These are phyloP conservation scores for Idris sp. DNA, from an alignment of 1,140 invertebrate species.

Conservation along the genomic window DNA sequence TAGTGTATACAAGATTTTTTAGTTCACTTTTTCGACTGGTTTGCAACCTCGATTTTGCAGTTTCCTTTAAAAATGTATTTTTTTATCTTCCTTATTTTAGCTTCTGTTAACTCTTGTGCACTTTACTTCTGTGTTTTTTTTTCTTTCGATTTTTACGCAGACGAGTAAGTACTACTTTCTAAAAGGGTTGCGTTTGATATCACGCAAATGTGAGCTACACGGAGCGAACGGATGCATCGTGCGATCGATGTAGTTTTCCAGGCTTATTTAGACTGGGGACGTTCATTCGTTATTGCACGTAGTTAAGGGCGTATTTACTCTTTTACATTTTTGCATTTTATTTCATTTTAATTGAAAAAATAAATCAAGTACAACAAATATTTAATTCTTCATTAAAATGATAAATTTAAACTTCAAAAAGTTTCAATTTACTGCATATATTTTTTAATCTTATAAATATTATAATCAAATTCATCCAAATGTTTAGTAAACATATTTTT, in stretches of 20 bases:
- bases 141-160: conserved; percentile 10
- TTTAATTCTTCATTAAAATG: too few relatives aligned
- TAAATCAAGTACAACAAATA: too few relatives aligned
- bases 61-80: conserved; percentile 5
- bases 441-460: too few relatives aligned
- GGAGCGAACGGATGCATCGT: conserved; percentile 31
- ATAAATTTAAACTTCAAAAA: too few relatives aligned
- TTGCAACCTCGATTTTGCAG: conserved; percentile 9
- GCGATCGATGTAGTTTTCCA: conserved; percentile 47
- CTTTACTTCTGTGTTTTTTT: too few relatives aligned
- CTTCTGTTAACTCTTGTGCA: conserved; percentile 11
- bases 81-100: conserved; percentile 6
- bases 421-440: too few relatives aligned
- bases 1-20: too few relatives aligned
- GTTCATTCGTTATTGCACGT: conserved; percentile 25
- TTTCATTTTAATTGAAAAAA: background rate
- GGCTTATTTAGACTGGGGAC: conserved; percentile 14
- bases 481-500: too few relatives aligned
- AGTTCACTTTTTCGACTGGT: conserved; percentile 1
- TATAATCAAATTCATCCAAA: too few relatives aligned
- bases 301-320: conserved; percentile 12
- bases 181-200: conserved; percentile 49
- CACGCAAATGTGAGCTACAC: conserved; percentile 44
- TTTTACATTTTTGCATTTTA: background rate
- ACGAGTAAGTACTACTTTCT: conserved; percentile 33